Evolutionary conservation across 2,888 invertebrate genomes (phyloP).

Genomic region (Chaetogeoica ovagalla): DNA sequence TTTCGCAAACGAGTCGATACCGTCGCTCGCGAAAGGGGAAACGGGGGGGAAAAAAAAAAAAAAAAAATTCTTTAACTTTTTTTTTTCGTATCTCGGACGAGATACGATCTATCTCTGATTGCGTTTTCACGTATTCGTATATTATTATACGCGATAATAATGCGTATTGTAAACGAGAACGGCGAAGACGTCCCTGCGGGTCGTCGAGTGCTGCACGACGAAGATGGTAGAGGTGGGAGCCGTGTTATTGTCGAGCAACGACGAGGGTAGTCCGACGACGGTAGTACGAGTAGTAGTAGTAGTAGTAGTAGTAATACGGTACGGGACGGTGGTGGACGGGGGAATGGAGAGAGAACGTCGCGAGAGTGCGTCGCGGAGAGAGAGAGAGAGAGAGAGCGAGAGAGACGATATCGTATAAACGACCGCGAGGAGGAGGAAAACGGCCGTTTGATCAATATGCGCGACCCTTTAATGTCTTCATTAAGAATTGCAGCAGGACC

Average conservation of each 20-base stretch:
- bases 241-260: slow-evolving; percentile 41
- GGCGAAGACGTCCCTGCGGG: not conserved
- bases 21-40: too few species aligned
- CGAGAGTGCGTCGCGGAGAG: not conserved
- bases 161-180: slow-evolving; percentile 32
- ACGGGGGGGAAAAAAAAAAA: too few species aligned
- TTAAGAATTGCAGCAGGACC: slow-evolving; percentile 35
- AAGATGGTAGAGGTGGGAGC: not conserved
- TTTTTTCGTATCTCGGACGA: not conserved
- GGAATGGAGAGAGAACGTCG: not conserved
- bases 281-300: not conserved
- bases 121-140: slow-evolving; percentile 7
- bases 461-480: slow-evolving; percentile 53
- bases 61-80: too few species aligned
- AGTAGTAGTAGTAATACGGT: too few species aligned
- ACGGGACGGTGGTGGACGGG: not conserved
- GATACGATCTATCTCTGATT: slow-evolving; percentile 40
- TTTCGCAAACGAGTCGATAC: too few species aligned
- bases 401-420: too few species aligned
- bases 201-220: slow-evolving; percentile 5
- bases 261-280: slow-evolving; percentile 24
- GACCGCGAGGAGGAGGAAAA: slow-evolving; percentile 24
- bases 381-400: too few species aligned
- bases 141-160: not conserved
- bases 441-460: slow-evolving; percentile 53